Evolutionary conservation across 2,888 invertebrate genomes (phyloP).

Genomic region (Eledone cirrhosa): DNA sequence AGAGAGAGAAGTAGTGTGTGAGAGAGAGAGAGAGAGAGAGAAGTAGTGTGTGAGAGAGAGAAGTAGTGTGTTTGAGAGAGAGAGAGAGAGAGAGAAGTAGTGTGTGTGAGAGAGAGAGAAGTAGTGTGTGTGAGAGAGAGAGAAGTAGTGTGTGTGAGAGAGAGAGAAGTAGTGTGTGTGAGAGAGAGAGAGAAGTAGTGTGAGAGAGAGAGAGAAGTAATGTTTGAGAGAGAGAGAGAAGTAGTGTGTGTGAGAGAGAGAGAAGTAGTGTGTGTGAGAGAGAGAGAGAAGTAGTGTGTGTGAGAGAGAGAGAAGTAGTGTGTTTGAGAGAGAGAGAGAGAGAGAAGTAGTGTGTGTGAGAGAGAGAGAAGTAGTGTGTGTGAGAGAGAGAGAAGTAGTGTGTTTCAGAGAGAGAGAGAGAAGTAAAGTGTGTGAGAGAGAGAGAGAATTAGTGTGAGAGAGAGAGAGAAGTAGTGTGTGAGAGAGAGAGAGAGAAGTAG

Average conservation of each 20-base stretch:
- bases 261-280: background rate
- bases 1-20: no score
- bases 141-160: background rate
- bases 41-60: no score
- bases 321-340: no score
- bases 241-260: background rate
- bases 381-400: background rate
- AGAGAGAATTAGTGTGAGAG: no score
- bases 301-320: no score
- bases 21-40: no score
- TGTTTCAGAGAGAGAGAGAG: background rate
- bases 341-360: no score
- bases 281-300: background rate
- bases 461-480: no score
- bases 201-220: background rate
- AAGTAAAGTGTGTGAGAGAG: background rate
- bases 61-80: no score
- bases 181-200: background rate
- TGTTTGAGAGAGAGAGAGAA: background rate
- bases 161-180: background rate
- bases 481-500: no score
- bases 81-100: no score
- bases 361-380: background rate
- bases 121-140: background rate
- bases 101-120: background rate